A percentile compares a stretch with the other conserved stretches of the same genome.
Evolutionary conservation across 2,888 invertebrate species (phyloP).

Genomic region (Drosophila mayaguana): DNA sequence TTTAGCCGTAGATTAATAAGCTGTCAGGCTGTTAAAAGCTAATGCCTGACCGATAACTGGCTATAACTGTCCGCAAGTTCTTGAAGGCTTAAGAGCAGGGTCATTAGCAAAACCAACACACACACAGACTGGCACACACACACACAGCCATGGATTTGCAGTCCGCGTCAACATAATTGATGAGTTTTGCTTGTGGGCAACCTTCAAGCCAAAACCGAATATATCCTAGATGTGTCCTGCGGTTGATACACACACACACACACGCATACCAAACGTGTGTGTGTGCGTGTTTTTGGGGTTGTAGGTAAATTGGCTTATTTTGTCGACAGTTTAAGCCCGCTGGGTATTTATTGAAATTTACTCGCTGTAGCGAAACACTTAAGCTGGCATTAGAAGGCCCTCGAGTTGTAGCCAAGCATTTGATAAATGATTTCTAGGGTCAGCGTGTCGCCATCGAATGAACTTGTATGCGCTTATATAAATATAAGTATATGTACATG

Average conservation of each 20-base stretch:
- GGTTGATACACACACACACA: slow-evolving; percentile 46
- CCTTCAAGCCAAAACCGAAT: slow-evolving; percentile 42
- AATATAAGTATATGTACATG: slow-evolving; percentile 13
- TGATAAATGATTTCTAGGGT: slow-evolving; percentile 44
- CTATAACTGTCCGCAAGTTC: slow-evolving; percentile 23
- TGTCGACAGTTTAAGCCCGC: slow-evolving; percentile 76
- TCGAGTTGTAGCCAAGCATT: slow-evolving; percentile 27
- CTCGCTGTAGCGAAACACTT: slow-evolving; percentile 74
- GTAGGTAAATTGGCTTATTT: slow-evolving; percentile 75
- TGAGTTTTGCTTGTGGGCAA: slow-evolving; percentile 67
- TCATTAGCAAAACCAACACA: slow-evolving; percentile 50
- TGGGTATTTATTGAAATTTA: slow-evolving; percentile 79
- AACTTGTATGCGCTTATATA: slow-evolving; percentile 1
- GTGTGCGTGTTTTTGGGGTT: slow-evolving; percentile 32
- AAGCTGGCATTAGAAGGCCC: slow-evolving; percentile 57
- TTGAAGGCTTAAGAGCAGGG: slow-evolving; percentile 30
- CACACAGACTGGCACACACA: neutral
- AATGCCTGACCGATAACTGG: neutral
- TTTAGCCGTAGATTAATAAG: neutral
- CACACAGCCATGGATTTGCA: slow-evolving; percentile 27
- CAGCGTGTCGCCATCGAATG: slow-evolving; percentile 3
- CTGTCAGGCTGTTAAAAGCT: neutral
- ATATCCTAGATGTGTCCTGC: slow-evolving; percentile 59
- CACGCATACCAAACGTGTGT: slow-evolving; percentile 8
- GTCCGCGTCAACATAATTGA: slow-evolving; percentile 77